Conservation (phyloP, 2,888 invertebrate genomes). For the Trachelus tabidus region DNA sequence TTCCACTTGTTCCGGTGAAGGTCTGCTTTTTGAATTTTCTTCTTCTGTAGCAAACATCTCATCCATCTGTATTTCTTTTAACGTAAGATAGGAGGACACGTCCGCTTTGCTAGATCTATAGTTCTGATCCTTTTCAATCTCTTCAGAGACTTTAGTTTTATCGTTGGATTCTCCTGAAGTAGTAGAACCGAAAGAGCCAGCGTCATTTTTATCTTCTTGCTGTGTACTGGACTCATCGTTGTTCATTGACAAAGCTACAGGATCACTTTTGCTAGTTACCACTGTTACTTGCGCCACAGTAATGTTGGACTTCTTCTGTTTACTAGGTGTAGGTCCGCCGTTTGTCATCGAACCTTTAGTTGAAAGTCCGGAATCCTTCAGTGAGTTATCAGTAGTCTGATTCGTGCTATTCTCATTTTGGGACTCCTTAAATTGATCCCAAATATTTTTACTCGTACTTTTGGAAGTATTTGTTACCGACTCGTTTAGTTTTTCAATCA, state of each 20-base stretch:
- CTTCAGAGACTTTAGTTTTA: neutral
- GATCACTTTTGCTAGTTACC: neutral
- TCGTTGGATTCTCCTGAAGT: neutral
- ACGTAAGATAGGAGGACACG: constrained; percentile 13
- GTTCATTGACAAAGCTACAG: neutral
- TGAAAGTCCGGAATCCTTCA: neutral
- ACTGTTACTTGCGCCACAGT: neutral
- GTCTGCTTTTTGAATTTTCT: neutral
- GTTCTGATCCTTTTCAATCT: neutral
- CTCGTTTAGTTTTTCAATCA: neutral
- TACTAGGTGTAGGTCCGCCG: constrained; percentile 27
- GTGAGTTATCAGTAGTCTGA: neutral
- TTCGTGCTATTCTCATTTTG: constrained; percentile 15
- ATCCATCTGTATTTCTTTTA: constrained; percentile 19
- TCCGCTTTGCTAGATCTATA: neutral
- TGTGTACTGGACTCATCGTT: neutral
- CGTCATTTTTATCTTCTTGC: neutral
- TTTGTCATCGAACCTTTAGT: neutral
- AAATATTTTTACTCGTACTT: constrained; percentile 13
- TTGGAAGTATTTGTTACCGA: neutral
- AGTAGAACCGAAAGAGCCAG: neutral
- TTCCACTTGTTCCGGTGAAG: neutral
- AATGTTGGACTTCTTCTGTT: constrained; percentile 23
- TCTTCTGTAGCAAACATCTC: neutral
- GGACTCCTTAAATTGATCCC: constrained; percentile 18